Evolutionary conservation across 2,797 vertebrate species (phyloP).

Genomic region (Dermochelys coriacea): DNA sequence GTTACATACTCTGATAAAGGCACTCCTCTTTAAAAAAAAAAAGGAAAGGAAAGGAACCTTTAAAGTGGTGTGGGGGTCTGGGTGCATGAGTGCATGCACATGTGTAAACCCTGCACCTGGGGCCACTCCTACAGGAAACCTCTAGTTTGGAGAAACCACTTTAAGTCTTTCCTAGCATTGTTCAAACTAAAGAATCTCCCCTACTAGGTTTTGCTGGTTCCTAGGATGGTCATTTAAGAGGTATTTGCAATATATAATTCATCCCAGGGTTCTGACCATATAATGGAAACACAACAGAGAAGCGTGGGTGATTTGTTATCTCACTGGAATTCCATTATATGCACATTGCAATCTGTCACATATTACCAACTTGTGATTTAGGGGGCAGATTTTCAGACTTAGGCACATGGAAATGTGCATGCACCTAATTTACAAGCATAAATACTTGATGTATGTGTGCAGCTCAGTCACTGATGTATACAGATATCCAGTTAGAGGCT

Average conservation of each 20-base stretch:
- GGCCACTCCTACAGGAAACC: neutral
- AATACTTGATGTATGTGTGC: neutral
- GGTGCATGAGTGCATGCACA: neutral
- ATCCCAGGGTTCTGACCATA: neutral
- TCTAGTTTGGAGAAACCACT: neutral
- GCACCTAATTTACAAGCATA: neutral
- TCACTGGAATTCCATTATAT: neutral
- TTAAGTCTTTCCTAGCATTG: neutral
- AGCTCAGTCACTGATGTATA: neutral
- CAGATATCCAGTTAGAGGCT: neutral
- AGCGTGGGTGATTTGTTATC: rapidly evolving
- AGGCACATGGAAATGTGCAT: neutral
- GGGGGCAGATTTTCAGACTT: neutral
- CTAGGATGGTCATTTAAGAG: neutral
- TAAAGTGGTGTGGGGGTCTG: neutral
- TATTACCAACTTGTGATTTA: neutral
- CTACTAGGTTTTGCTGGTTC: neutral
- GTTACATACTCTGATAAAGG: slow-evolving; percentile 31
- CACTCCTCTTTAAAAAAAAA: neutral
- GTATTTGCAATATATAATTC: neutral
- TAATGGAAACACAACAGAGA: neutral
- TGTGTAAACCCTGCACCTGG: neutral
- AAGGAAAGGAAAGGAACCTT: slow-evolving; percentile 23
- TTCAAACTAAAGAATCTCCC: neutral
- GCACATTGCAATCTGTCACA: neutral